Evolutionary conservation across 2,113 vertebrate genomes (phyloP).

Genomic region (Cyprinus carpio): DNA sequence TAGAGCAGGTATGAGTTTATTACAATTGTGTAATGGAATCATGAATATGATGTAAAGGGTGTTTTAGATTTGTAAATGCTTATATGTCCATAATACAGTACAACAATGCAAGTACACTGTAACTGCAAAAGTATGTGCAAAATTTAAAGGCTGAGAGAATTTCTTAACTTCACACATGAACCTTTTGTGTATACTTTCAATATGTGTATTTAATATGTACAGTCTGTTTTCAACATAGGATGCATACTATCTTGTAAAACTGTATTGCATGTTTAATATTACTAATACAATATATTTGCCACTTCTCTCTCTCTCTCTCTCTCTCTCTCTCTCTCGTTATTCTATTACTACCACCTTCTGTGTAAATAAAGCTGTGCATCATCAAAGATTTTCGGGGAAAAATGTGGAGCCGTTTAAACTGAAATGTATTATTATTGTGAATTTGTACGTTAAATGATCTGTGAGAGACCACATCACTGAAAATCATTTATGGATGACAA

Average conservation of each 20-base stretch:
- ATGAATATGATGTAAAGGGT: slow-evolving; percentile 6
- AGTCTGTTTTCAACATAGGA: background rate
- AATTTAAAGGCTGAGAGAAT: background rate
- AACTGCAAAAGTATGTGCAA: background rate
- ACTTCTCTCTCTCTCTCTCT: background rate
- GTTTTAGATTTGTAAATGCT: background rate
- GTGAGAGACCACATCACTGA: background rate
- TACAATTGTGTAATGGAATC: slow-evolving; percentile 1
- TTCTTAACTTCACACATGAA: background rate
- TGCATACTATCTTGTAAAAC: background rate
- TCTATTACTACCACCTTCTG: background rate
- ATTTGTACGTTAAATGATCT: background rate
- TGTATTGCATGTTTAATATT: background rate
- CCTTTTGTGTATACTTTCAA: background rate
- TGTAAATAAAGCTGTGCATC: background rate
- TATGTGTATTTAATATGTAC: background rate
- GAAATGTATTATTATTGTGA: background rate
- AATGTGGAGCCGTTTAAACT: background rate
- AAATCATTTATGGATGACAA: background rate
- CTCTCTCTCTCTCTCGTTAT: background rate
- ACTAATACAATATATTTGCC: background rate
- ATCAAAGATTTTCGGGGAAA: background rate
- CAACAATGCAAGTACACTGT: background rate
- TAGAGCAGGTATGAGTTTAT: background rate
- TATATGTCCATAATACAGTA: background rate